Conservation (phyloP, 2,888 invertebrate genomes). For the Electrophaes corylata region DNA sequence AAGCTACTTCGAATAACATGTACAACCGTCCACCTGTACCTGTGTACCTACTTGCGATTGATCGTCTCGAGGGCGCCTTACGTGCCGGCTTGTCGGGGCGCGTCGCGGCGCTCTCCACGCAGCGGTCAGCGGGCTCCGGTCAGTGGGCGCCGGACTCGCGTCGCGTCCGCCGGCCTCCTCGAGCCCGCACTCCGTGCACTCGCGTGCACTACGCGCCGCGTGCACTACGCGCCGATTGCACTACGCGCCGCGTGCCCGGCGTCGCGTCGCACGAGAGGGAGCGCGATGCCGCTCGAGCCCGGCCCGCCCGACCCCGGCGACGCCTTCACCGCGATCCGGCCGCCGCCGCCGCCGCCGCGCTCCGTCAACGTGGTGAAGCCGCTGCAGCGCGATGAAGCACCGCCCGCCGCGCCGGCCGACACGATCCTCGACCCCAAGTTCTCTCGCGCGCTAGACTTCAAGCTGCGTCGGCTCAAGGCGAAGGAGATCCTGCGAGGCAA, state of each 20-base stretch:
- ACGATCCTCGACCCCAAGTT: conserved; percentile 82
- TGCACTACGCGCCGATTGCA: too few relatives aligned
- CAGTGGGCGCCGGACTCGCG: conserved; percentile 6
- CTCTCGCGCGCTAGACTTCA: conserved; percentile 88
- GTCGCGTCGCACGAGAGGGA: conserved; percentile 29
- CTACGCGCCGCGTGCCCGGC: background rate
- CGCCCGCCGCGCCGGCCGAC: conserved; percentile 38
- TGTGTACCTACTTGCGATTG: background rate
- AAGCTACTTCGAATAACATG: too few relatives aligned
- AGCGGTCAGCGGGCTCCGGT: background rate
- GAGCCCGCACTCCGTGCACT: background rate
- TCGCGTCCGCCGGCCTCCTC: background rate
- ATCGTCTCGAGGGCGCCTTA: background rate
- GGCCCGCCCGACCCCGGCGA: conserved; percentile 46
- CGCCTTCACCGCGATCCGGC: conserved; percentile 66
- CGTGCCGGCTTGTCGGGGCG: background rate
- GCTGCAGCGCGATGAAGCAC: conserved; percentile 52
- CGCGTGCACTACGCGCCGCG: background rate
- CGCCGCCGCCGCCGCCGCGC: conserved; percentile 42
- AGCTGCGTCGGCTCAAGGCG: conserved; percentile 87
- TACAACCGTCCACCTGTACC: too few relatives aligned
- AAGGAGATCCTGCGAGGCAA: conserved; percentile 76
- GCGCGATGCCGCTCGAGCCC: conserved; percentile 64
- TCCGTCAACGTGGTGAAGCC: conserved; percentile 69
- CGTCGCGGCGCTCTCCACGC: conserved; percentile 3